phyloP scores from a whole-genome alignment of 2,113 vertebrate species.

The Dolichotis patagonum region DNA sequence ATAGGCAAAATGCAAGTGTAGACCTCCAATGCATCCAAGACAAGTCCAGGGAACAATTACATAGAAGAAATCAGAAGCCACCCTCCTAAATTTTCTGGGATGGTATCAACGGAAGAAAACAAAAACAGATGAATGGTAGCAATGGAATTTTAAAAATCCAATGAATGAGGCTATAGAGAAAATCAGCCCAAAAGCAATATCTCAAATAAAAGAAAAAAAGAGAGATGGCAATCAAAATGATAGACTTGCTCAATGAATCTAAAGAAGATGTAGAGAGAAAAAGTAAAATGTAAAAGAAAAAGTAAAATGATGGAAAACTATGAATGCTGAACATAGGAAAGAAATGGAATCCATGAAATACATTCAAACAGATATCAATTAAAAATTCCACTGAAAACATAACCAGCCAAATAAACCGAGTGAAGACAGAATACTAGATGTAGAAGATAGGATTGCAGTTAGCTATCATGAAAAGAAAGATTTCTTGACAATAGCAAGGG shows the following conservation, averaged over 20 bases:
- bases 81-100: not conserved
- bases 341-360: not conserved
- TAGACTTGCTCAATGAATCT: not conserved
- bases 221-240: not conserved
- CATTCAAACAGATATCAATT: not conserved
- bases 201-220: not conserved
- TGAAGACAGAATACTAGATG: not conserved
- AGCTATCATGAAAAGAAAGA: not conserved
- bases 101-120: not conserved
- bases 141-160: no score
- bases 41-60: not conserved
- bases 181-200: not conserved
- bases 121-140: no score
- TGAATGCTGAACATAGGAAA: not conserved
- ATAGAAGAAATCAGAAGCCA: not conserved
- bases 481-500: not conserved
- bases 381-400: not conserved
- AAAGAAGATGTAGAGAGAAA: not conserved
- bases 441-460: not conserved
- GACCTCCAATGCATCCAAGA: not conserved
- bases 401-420: not conserved
- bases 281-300: not conserved
- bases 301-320: not conserved
- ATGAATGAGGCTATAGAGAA: not conserved
- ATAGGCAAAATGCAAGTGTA: not conserved